Evolutionary conservation across 2,888 invertebrate species (phyloP).

Genomic region (Julus scandinavius): DNA sequence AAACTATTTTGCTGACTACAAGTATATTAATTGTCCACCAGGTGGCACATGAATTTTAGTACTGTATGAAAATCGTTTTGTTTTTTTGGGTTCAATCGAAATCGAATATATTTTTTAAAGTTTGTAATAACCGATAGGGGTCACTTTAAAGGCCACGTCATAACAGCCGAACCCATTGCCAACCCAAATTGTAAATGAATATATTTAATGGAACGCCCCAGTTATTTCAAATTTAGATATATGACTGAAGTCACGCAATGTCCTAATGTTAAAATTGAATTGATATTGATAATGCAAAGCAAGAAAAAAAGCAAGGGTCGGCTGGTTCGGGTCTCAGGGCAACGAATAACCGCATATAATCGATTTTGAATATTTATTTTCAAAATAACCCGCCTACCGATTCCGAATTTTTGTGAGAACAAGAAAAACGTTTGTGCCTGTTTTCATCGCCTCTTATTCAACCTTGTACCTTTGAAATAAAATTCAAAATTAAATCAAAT

Average conservation of each 20-base stretch:
- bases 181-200: neutral
- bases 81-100: neutral
- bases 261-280: conserved; percentile 14
- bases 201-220: neutral
- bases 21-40: neutral
- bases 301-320: neutral
- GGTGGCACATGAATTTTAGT: neutral
- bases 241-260: neutral
- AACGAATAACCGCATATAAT: neutral
- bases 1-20: neutral
- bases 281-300: neutral
- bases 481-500: too few relatives aligned
- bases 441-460: too few relatives aligned
- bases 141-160: neutral
- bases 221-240: conserved; percentile 33
- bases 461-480: too few relatives aligned
- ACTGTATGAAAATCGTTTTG: neutral
- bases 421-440: too few relatives aligned
- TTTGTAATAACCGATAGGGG: neutral
- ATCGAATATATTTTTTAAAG: neutral
- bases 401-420: neutral
- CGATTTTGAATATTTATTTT: neutral
- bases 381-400: neutral
- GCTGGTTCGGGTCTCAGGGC: neutral
- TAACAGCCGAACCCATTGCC: neutral